Evolutionary conservation across 2,113 vertebrate genomes (phyloP).

Genomic region (Petrocephalus microphthalmus): DNA sequence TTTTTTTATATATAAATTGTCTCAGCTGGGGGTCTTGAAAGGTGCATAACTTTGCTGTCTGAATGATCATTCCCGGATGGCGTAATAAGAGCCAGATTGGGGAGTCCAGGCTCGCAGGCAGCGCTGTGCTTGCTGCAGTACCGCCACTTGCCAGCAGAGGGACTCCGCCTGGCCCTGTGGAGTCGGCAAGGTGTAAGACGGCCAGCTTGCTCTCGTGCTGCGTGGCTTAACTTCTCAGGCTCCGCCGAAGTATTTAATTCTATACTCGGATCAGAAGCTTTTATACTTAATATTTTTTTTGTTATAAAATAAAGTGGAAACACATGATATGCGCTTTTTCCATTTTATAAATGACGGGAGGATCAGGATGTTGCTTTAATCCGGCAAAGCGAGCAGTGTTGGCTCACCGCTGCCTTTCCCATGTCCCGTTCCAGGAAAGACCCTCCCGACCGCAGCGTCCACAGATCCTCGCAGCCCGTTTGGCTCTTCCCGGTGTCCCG

Average conservation of each 20-base stretch:
- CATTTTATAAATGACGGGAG: background rate
- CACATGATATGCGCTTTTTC: background rate
- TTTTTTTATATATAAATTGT: slow-evolving; percentile 36
- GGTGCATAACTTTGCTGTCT: slow-evolving; percentile 31
- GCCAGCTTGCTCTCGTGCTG: background rate
- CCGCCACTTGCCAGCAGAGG: background rate
- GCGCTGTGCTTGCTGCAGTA: background rate
- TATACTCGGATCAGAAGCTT: background rate
- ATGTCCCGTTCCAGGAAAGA: background rate
- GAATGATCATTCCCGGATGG: slow-evolving; percentile 27
- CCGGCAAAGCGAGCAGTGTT: background rate
- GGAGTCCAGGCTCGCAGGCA: background rate
- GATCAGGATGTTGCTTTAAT: background rate
- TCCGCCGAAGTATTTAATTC: background rate
- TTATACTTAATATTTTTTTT: background rate
- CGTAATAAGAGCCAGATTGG: slow-evolving; percentile 39
- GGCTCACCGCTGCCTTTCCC: background rate
- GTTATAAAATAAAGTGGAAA: background rate
- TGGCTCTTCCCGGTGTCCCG: background rate
- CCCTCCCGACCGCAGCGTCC: background rate
- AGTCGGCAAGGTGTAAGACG: background rate
- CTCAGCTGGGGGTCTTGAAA: slow-evolving; percentile 41
- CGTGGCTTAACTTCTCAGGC: background rate
- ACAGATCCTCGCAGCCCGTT: background rate
- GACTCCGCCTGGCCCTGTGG: background rate